Base-by-base conservation (phyloP, 2,797 vertebrate genomes). In the Enteromius fasciolatus region DNA sequence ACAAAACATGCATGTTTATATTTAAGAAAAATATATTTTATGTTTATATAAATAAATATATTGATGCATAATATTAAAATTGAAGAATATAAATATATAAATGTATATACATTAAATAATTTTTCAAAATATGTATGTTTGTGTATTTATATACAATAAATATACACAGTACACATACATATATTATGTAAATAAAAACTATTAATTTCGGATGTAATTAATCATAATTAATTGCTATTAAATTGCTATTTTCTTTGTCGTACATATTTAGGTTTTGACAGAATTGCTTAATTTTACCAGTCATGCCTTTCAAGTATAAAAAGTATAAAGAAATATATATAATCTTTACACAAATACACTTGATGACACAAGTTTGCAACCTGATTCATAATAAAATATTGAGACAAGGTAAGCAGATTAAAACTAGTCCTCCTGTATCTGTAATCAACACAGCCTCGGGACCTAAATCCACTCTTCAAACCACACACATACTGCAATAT, bases 381-480 rank as follows among this genome's bases (percentile, higher is more conserved):
- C 68, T 63, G 4, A 46, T 72, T 48, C 39, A 61, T 20, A 17
- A 18, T 18, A 91, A 93, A 93, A 92, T 92, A 94, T 44, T 44
- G 92, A 93, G 91, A 91, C 91, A 89, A 90, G 90, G 87, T 94
- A 94, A 95, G 93, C 93, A 95, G 94, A 94, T 95, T 95, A 95
- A 91, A 92, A 91, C 90, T 52, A 59, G 92, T 91, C 93, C 94
- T 93, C 92, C 93, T 92, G 90, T 92, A 92, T 91, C 89, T 94
- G 94, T 94, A 94, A 94, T 94, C 93, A 94, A 95, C 94, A 94
- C 93, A 93, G 91, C 94, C 93, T 94, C 94, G 86, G 83, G 78
- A 20, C 57, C 69, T 82, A 86, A 86, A 87, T 82, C 80, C 54
- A 81, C 28, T 23, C 9, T 39, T 23, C n/a, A 67, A 66, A 68